Evolutionary conservation across 2,888 invertebrate genomes (phyloP), one percentile per base, ranked within the genome.

Genomic region (Pseudococcus jackbeardsleyi): DNA sequence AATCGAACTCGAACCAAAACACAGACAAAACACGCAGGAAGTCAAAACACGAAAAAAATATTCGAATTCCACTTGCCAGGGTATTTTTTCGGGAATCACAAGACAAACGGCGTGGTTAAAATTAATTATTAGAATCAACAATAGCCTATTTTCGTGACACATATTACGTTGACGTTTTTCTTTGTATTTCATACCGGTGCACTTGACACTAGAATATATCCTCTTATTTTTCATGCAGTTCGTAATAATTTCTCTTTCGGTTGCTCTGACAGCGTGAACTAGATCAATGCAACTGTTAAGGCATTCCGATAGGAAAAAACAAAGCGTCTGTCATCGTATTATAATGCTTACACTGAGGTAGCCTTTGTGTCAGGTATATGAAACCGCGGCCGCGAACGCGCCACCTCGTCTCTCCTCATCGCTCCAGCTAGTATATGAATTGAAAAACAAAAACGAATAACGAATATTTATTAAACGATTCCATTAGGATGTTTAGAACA

Each of bases 261-360:
- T 39, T 77, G 39, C 39, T 17, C 77, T 77, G 77, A 77, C 77
- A 77, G 77, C 77, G 77, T 77, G 77, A 77, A 77, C 77, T 77
- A 77, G 77, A 77, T 77, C 77, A 77, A 77, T 77, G 26, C 77
- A 77, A 77, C 77, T 77, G 77, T 77, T 77, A 77, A 77, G 77
- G 39, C 77, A 77, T 77, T 33, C 77, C 77, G 39, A 77, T 77
- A 39, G 77, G 77, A 39, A 77, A 77, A 77, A 77, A 77, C 77
- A 77, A 77, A 77, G 77, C 77, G 39, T 77, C 77, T 77, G 77
- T 77, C 77, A 77, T 77, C 77, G 77, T 77, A 64, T 64, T 64
- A 64, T 64, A 33, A 64, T 64, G 64, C 64, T 19, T 64, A 64
- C 19, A 64, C 22, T 64, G 64, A 64, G 22, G 64, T 64, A 64